Conservation (phyloP, 2,113 vertebrate species). For the Daubentonia madagascariensis region DNA sequence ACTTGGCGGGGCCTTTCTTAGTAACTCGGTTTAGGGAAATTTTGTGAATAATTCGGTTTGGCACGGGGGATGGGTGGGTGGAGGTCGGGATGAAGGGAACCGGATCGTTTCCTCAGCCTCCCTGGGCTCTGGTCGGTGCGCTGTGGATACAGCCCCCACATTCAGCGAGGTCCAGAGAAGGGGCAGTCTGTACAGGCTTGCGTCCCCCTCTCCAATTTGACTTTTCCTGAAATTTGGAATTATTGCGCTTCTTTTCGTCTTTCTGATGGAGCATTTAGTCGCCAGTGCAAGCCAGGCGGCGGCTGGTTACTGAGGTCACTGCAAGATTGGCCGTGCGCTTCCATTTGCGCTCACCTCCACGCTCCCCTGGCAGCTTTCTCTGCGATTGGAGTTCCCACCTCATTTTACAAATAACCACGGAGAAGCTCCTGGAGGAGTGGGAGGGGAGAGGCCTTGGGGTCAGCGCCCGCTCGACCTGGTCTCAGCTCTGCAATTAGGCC, state of each 20-base stretch:
- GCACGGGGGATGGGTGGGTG: too few species aligned
- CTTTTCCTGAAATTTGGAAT: neutral
- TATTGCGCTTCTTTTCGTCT: neutral
- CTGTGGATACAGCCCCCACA: neutral
- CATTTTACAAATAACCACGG: neutral
- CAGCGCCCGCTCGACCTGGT: rapidly evolving
- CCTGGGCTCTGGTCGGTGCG: rapidly evolving
- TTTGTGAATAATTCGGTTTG: neutral
- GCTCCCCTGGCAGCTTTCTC: neutral
- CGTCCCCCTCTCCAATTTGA: neutral
- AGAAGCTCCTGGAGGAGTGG: neutral
- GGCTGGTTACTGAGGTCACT: neutral
- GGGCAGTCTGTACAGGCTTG: neutral
- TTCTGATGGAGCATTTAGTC: neutral
- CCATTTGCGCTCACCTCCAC: neutral
- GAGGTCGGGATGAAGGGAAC: neutral
- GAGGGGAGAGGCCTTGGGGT: neutral
- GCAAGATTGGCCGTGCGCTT: rapidly evolving
- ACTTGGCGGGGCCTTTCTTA: neutral
- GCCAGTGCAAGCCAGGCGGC: rapidly evolving
- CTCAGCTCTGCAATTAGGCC: neutral
- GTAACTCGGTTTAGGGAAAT: neutral
- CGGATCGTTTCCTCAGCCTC: neutral
- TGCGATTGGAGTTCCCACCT: neutral
- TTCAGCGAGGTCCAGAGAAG: neutral